Conservation (phyloP, 2,113 vertebrate species). For the Sinocyclocheilus rhinocerous region DNA sequence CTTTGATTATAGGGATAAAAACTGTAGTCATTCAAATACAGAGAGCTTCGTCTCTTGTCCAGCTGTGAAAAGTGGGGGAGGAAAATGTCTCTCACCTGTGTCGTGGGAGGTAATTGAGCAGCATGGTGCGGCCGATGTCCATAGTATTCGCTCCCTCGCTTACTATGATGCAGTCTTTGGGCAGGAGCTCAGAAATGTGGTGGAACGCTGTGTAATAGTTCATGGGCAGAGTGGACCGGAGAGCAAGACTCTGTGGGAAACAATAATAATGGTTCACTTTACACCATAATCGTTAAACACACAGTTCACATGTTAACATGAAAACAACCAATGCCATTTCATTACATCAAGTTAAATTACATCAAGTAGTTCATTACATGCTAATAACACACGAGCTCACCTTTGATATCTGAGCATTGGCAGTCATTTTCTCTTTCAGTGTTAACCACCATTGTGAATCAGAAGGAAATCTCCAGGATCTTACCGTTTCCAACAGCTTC, state of each 20-base stretch:
- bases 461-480: slow-evolving; percentile 80
- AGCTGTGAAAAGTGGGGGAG: neutral
- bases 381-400: slow-evolving; percentile 64
- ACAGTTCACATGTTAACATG: neutral
- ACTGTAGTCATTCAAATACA: neutral
- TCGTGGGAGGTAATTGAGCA: slow-evolving; percentile 87
- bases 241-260: slow-evolving; percentile 76
- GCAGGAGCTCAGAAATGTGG: slow-evolving; percentile 83
- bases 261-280: neutral
- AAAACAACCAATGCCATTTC: neutral
- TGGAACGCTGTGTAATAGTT: slow-evolving; percentile 96
- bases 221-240: slow-evolving; percentile 81
- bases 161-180: slow-evolving; percentile 88
- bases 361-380: too few species aligned
- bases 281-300: neutral
- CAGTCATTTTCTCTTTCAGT: slow-evolving; percentile 82
- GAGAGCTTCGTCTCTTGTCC: neutral
- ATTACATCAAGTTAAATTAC: neutral
- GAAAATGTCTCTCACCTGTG: slow-evolving; percentile 78
- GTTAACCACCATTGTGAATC: slow-evolving; percentile 86
- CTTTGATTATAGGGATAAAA: neutral
- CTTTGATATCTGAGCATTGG: slow-evolving; percentile 83
- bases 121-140: slow-evolving; percentile 96
- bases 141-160: slow-evolving; percentile 98
- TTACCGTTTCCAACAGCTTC: slow-evolving; percentile 82